A percentile compares a stretch with the other conserved stretches of the same genome.
Conservation (phyloP, 2,888 invertebrate genomes). For the Sinhomidia bicolor region DNA sequence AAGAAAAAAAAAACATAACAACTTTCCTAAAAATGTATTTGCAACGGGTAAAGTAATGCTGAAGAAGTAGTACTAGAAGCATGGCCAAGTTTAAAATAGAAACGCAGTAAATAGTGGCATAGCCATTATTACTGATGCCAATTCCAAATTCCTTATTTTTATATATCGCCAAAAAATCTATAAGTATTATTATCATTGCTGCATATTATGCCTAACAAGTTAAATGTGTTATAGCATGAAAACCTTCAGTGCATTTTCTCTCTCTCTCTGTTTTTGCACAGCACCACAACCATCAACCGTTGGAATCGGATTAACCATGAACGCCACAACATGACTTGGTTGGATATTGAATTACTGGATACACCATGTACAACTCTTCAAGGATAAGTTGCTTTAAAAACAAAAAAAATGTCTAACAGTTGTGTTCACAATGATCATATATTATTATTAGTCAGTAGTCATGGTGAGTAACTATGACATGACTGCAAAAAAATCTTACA, state of each 20-base stretch:
- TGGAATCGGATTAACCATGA: neutral
- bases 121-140: slow-evolving; percentile 28
- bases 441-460: too few species aligned
- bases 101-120: slow-evolving; percentile 29
- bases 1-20: neutral
- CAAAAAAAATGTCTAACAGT: too few species aligned
- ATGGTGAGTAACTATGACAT: too few species aligned
- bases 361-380: neutral
- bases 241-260: neutral
- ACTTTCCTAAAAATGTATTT: too few species aligned
- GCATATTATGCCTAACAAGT: too few species aligned
- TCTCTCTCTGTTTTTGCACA: neutral
- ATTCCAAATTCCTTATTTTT: slow-evolving; percentile 28
- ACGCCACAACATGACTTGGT: neutral
- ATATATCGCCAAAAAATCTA: neutral
- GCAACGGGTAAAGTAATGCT: neutral
- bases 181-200: too few species aligned
- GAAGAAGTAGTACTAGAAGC: neutral
- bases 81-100: slow-evolving; percentile 35
- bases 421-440: too few species aligned
- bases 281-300: neutral
- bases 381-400: slow-evolving; percentile 10
- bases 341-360: slow-evolving; percentile 7
- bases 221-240: too few species aligned
- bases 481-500: too few species aligned